Evolutionary conservation across 2,888 invertebrate genomes (phyloP), one percentile per base, ranked within the genome.

Genomic region (Chorisops tibialis): DNA sequence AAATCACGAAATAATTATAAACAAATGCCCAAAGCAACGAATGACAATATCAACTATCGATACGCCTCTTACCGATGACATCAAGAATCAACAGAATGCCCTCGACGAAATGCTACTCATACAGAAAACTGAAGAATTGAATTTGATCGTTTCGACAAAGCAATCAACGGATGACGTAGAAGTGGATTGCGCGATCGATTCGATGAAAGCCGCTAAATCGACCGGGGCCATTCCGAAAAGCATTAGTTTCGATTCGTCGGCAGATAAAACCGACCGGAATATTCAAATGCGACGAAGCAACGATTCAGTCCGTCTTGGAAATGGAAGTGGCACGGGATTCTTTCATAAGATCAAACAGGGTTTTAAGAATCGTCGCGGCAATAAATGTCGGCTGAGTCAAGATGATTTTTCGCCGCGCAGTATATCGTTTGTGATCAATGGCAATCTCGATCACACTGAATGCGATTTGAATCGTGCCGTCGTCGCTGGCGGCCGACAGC

Each of bases 171-270:
- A 30, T 3, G 43, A 56, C 14, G 43, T 43, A 12, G 30, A 41
- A 11, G 35, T 18, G n/a, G 24, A 18, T 24, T 56, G 54, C 1
- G 47, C 62, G 9, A 39, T 41, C 3, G 14, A 24, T 12, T 41
- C 60, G 19, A 52, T 64, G 12, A 83, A 82, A 68, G 80, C 81
- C 0, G 78, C 75, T 3, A 80, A 82, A 18, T 87, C 88, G 0
- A 90, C 89, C 0, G 93, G 93, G 0, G 91, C 93, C 1, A 93
- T 94, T 70, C 92, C 93, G 1, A 94, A 94, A 78, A 93, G 92
- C 71, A 93, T 93, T 69, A 93, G 91, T 74, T 93, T 93, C 70
- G 93, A 94, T 77, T 89, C 92, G 74, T 91, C 91, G 1, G 92
- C 93, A 0, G 91, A 92, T 72, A 87, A 91, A 68, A 85, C 86